A percentile compares a stretch with the other conserved stretches of the same genome.
These are phyloP conservation scores for Sicus ferrugineus DNA, from an alignment of 2,888 invertebrate genomes.

Conservation along the genomic window DNA sequence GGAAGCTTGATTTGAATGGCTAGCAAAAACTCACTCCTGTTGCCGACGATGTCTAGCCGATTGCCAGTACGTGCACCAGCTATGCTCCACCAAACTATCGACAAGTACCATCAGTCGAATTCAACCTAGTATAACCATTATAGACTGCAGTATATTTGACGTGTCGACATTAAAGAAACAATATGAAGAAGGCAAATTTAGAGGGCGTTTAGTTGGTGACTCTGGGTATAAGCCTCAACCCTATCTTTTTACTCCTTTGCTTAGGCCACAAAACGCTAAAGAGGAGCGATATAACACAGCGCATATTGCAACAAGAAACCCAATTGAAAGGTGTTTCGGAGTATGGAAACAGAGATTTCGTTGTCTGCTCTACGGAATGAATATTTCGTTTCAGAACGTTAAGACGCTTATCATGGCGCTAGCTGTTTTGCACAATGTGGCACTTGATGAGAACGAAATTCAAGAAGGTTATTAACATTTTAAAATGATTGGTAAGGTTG, in stretches of 20 bases:
- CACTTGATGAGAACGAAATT: not conserved
- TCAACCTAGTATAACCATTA: too few relatives aligned
- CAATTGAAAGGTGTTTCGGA: constrained; percentile 2
- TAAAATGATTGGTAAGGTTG: not conserved
- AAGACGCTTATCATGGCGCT: not conserved
- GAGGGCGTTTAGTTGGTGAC: too few relatives aligned
- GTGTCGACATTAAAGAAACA: too few relatives aligned
- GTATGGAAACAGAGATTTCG: constrained; percentile 5
- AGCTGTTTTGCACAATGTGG: constrained; percentile 8
- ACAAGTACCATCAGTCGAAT: too few relatives aligned
- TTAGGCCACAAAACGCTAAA: constrained; percentile 5
- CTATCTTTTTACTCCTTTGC: not conserved
- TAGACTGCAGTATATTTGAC: too few relatives aligned
- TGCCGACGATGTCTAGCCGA: too few relatives aligned
- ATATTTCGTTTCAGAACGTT: not conserved
- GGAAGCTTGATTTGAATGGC: too few relatives aligned
- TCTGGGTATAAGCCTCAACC: not conserved
- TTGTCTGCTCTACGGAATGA: not conserved
- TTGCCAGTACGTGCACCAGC: too few relatives aligned
- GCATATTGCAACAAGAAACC: not conserved
- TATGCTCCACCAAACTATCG: too few relatives aligned
- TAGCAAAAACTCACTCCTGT: too few relatives aligned
- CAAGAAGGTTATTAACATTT: not conserved
- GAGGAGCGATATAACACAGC: not conserved
- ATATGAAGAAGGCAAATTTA: too few relatives aligned